Evolutionary conservation across 2,113 vertebrate species (phyloP), one percentile per base, ranked within the genome.

Genomic region (Chelonoidis abingdonii): DNA sequence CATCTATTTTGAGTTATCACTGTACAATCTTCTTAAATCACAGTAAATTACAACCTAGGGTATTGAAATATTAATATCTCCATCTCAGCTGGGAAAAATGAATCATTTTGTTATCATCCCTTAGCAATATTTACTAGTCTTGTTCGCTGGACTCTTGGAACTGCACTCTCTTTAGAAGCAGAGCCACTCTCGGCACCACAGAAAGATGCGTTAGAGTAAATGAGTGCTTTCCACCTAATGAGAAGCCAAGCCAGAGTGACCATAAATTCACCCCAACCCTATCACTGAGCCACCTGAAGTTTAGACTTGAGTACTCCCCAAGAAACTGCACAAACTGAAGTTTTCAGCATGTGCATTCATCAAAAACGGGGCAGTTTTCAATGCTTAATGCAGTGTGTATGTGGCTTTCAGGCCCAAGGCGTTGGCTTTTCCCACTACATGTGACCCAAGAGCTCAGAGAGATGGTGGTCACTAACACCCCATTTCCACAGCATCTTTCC

Each of bases 1-100:
- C 54, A 24, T 1, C 9, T 57, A 31, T 38, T 96, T n/a, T 6
- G 59, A 95, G 91, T 91, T 65, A 95, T 84, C 94, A 86, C 56
- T 87, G 49, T 2, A 89, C 93, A 97, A 93, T 95, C 97, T 89
- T 84, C 96, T 53, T 21, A 91, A 95, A 82, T 96, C 93, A 95
- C 38, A 75, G 38, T 41, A 95, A 97, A 98, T 93, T 95, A 96
- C 96, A 98, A 93, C 96, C 93, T 49, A 52, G 94, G 65, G 92
- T 91, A 94, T 59, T 89, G 97, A 97, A 96, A 95, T 96, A 97
- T 97, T 96, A 97, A 96, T 84, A 47, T 87, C 93, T 93, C 81
- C 65, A 49, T 87, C 94, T 12, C 86, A 89, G 88, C 91, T n/a
- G 75, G 89, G 93, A 94, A 93, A 92, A 91, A 59, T 69, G 11